These are phyloP conservation scores for Naja naja DNA, from an alignment of 2,113 vertebrate species.

Conservation along the genomic window DNA sequence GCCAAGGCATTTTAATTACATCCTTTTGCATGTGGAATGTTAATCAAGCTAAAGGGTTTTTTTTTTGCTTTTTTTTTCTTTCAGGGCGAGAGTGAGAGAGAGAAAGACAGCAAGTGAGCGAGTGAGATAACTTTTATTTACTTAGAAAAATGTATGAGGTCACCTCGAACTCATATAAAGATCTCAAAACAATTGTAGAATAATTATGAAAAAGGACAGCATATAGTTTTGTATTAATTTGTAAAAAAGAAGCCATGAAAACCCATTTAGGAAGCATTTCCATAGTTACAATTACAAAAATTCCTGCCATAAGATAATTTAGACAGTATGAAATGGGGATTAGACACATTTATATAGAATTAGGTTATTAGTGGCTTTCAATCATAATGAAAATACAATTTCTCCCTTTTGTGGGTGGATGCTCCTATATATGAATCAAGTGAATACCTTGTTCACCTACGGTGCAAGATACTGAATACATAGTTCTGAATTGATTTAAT, in stretches of 20 bases:
- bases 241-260: background rate
- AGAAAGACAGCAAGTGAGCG: background rate
- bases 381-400: background rate
- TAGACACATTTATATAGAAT: background rate
- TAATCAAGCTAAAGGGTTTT: background rate
- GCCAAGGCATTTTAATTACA: background rate
- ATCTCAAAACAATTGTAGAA: background rate
- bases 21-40: background rate
- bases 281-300: background rate
- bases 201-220: background rate
- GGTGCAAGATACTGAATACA: background rate
- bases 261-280: background rate
- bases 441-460: background rate
- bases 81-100: background rate
- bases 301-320: background rate
- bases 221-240: background rate
- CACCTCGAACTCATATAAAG: background rate
- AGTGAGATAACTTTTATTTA: background rate
- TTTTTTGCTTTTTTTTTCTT: background rate
- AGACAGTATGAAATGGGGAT: background rate
- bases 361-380: background rate
- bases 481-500: background rate
- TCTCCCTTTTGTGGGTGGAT: background rate
- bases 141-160: background rate
- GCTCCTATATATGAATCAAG: background rate